Base-by-base conservation (phyloP, 2,797 vertebrate species). In the Tiaroga cobitis region DNA sequence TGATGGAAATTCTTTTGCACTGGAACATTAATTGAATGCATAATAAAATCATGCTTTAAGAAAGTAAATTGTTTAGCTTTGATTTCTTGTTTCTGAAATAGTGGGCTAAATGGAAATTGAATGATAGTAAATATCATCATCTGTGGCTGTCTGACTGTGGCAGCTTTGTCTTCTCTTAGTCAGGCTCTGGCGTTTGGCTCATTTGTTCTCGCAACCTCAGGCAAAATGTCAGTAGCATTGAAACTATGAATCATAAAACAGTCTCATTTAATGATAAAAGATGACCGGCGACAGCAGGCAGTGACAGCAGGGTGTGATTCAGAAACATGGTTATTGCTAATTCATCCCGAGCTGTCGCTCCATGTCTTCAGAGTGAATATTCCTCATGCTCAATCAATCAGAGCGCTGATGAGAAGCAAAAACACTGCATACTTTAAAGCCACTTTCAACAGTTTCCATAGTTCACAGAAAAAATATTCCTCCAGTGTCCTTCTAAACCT, bases 241-340 rank as follows among this genome's bases (percentile, higher is more conserved):
- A 83, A 73, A 65, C 7, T 2, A 51, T 83, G 70, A 75, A 75
- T 83, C 72, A 51, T 67, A 34, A 83, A 83, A 51, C 46, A 37
- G 73, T 76, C 59, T 32, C 21, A 8, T 51, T 51, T 75, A 41
- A 74, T 75, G 63, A 32, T 43, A 56, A 82, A 73, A 39, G 68
- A 81, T 67, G 72, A 70, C 37, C 8, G 24, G 21, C 19, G 18
- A 75, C 59, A 81, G 39, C 81, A 46, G 69, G 69, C 81, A 26
- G 19, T 61, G 69, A 82, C 72, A 75, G 81, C 29, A 51, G 72
- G 59, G 72, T 51, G 72, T 75, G 72, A 83, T 75, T 51, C 81
- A 83, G 81, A 74, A 73, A 46, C 39, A 49, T 3, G n/a, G 11
- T 74, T 61, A 26, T 75, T 75, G 72, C 70, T 83, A 34, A 83